Evolutionary conservation across 2,888 invertebrate genomes (phyloP).

Genomic region (Cryptocephalus moraei): DNA sequence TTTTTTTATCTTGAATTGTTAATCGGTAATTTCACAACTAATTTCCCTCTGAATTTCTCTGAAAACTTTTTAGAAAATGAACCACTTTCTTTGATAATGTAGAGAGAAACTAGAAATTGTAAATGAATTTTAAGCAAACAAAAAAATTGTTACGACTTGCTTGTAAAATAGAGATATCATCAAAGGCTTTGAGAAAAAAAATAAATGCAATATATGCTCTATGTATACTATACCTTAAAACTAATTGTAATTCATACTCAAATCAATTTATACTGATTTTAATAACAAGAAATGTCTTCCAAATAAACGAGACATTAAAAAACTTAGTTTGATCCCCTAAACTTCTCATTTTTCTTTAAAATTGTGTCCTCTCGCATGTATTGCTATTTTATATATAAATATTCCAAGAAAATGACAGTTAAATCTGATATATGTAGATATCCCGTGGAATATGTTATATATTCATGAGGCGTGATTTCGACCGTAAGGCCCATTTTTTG

Average conservation of each 20-base stretch:
- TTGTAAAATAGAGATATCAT: constrained; percentile 28
- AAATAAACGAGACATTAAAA: constrained; percentile 38
- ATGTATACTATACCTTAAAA: constrained; percentile 15
- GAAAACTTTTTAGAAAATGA: no score
- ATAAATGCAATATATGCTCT: constrained; percentile 16
- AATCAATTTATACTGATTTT: constrained; percentile 39
- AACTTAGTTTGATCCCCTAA: constrained; percentile 9
- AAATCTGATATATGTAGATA: no score
- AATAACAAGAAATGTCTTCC: constrained; percentile 40
- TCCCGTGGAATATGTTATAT: no score
- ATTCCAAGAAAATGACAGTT: no score
- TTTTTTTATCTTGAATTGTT: no score
- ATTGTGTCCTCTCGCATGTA: no score
- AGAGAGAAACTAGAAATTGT: neutral
- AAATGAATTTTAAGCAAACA: constrained; percentile 5
- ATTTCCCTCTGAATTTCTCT: no score
- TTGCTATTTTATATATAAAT: no score
- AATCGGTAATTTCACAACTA: no score
- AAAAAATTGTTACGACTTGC: constrained; percentile 11
- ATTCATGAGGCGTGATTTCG: no score
- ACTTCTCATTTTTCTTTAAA: neutral
- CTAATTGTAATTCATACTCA: constrained; percentile 37
- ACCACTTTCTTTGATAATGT: no score
- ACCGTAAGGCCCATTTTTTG: no score
- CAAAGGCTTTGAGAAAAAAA: constrained; percentile 6